Evolutionary conservation across 2,888 invertebrate species (phyloP).

Genomic region (Andrena minutula): DNA sequence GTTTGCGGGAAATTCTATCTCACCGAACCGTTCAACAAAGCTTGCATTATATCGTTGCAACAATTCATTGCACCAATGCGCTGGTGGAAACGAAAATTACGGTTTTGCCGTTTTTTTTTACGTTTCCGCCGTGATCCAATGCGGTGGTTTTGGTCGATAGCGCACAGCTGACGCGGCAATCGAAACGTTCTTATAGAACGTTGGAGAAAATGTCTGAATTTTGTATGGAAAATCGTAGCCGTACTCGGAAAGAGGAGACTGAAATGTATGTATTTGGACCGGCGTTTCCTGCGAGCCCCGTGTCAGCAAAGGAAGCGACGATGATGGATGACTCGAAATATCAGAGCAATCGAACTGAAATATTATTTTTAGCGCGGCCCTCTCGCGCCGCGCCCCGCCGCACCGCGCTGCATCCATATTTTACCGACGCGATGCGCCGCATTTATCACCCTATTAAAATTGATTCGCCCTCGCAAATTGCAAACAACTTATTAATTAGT

Average conservation of each 20-base stretch:
- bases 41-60: background rate
- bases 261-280: constrained; percentile 67
- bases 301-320: constrained; percentile 78
- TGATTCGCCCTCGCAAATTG: constrained; percentile 53
- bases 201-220: constrained; percentile 39
- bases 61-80: background rate
- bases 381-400: constrained; percentile 43
- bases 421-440: constrained; percentile 62
- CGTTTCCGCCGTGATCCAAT: background rate
- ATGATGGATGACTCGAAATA: constrained; percentile 83
- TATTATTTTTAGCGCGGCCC: constrained; percentile 71
- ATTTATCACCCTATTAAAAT: constrained; percentile 66
- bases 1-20: no score
- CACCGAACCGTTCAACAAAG: background rate
- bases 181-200: constrained; percentile 5
- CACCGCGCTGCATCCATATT: constrained; percentile 58
- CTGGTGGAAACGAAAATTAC: background rate
- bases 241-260: constrained; percentile 31
- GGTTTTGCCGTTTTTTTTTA: background rate
- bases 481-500: constrained; percentile 18
- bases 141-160: background rate
- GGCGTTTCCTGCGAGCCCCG: constrained; percentile 59
- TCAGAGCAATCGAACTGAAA: constrained; percentile 71
- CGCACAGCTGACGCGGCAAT: constrained; percentile 15
- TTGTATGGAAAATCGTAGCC: constrained; percentile 45